Evolutionary conservation across 1,140 invertebrate genomes (phyloP), one percentile per base, ranked within the genome.

Genomic region (Drosophila burlai): DNA sequence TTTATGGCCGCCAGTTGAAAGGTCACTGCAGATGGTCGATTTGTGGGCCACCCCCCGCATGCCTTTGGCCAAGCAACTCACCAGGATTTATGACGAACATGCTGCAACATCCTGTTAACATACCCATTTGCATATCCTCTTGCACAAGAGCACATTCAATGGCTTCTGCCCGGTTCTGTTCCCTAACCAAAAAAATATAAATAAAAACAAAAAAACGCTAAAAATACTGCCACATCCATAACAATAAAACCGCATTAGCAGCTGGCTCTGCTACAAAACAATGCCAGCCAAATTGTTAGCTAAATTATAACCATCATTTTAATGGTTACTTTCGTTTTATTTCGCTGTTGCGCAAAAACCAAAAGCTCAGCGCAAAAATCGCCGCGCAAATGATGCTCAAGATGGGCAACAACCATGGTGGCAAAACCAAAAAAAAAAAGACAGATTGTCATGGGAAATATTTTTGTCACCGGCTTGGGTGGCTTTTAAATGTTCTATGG

Each of bases 21-120:
- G 85, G 84, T 89, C 84, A 89, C 77, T 81, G 85, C 84, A 89
- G 81, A 89, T 90, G 84, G 81, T 69, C 76, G 83, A 87, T 89
- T 87, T 87, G 83, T 83, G 76, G 60, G 47, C 40, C 36, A 31
- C 47, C 15, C 31, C 31, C 61, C 34, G 60, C 68, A 52, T 62
- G 73, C 64, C 69, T 29, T 36, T 67, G 72, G 62, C 73, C 67
- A 62, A 71, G 64, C 40, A 75, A 76, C 55, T 55, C 74, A 58
- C 75, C 55, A 74, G 69, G 71, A 73, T 75, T 65, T 76, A 90
- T 90, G 76, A 76, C 86, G 50, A 89, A 90, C 84, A 89, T 90
- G 84, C 84, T 89, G 84, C 87, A 89, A 77, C 75, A 77, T 77
- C 54, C 84, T 74, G 71, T 74, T 74, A 74, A 74, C 71, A 87